These are phyloP conservation scores for Edolisoma coerulescens DNA, from an alignment of 2,113 vertebrate species.

Conservation along the genomic window DNA sequence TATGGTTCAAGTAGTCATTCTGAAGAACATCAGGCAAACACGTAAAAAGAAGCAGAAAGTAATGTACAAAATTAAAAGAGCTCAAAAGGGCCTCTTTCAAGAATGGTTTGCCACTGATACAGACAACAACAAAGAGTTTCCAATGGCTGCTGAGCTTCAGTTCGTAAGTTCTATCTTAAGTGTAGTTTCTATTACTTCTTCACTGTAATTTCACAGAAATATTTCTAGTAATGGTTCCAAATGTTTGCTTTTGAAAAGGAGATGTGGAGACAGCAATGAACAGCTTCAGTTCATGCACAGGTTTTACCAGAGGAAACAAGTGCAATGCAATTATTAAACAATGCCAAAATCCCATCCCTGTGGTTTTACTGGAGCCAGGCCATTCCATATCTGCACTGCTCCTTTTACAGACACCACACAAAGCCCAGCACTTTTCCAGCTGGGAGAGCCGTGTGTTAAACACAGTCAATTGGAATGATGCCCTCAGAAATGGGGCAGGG, in stretches of 20 bases:
- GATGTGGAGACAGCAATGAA: not conserved
- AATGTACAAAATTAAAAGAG: not conserved
- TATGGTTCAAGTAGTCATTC: not conserved
- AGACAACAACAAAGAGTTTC: not conserved
- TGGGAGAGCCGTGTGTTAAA: not conserved
- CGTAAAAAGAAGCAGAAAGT: not conserved
- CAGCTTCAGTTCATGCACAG: not conserved
- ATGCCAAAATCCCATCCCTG: not conserved
- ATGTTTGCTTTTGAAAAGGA: not conserved
- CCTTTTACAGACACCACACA: not conserved
- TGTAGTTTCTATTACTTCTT: not conserved
- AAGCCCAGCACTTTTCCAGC: not conserved
- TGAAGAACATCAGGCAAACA: not conserved
- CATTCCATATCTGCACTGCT: not conserved
- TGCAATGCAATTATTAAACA: not conserved
- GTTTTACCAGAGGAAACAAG: not conserved
- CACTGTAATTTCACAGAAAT: not conserved
- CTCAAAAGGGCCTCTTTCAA: not conserved
- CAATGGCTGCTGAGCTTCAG: not conserved
- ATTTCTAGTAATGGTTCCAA: not conserved
- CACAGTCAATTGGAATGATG: fast-evolving
- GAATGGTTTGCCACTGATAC: not conserved
- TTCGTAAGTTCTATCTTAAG: not conserved
- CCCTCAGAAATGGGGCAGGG: not conserved
- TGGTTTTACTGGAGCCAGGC: not conserved